Percentiles rank a stretch among this genome's conserved stretches.
These are phyloP conservation scores for Strix uralensis DNA, from an alignment of 2,113 vertebrate genomes.

Conservation along the genomic window DNA sequence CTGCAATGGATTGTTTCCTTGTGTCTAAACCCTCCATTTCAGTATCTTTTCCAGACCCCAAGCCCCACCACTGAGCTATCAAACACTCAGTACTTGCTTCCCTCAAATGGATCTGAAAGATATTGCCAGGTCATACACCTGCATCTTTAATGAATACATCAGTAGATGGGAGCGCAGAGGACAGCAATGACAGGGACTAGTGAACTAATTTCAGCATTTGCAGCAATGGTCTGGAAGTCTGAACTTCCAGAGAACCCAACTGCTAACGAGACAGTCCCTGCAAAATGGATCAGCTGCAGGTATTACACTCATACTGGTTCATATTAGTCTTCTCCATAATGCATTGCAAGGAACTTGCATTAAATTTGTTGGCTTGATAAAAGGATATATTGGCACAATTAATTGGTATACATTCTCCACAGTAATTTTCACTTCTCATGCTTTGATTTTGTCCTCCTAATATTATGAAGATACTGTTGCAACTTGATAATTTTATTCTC, in stretches of 20 bases:
- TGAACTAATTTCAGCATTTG: not conserved
- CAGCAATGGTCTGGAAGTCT: not conserved
- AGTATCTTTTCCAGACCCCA: not conserved
- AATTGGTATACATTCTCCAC: not conserved
- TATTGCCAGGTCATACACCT: not conserved
- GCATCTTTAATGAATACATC: not conserved
- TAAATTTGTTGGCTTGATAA: not conserved
- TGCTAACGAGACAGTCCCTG: not conserved
- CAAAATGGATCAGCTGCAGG: not conserved
- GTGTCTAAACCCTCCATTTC: not conserved
- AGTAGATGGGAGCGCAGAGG: not conserved
- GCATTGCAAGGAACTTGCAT: not conserved
- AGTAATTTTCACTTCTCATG: not conserved
- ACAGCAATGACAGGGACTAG: not conserved
- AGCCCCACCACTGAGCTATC: not conserved
- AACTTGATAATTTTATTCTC: not conserved
- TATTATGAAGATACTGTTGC: not conserved
- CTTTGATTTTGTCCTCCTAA: not conserved
- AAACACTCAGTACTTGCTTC: not conserved
- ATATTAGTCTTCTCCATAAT: not conserved
- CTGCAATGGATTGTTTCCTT: not conserved
- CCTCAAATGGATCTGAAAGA: not conserved
- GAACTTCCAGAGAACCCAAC: not conserved
- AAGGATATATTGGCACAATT: not conserved
- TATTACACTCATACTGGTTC: not conserved